Conservation (phyloP, 2,113 vertebrate species). For the Origma solitaria region DNA sequence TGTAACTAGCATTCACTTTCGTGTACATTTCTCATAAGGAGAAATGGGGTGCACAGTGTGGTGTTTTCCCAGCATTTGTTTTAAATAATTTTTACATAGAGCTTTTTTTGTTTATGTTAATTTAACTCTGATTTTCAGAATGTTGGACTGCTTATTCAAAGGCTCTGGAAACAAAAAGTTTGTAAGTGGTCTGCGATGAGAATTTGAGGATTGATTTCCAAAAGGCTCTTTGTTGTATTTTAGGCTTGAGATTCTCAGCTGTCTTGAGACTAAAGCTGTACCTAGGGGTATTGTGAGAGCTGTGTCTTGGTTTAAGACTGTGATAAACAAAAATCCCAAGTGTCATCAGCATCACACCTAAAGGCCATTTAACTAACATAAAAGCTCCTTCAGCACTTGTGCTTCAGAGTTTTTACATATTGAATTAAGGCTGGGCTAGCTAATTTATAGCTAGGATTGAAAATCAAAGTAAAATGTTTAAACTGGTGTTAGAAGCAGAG, state of each 20-base stretch:
- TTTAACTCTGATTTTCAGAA: neutral
- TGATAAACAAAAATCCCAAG: neutral
- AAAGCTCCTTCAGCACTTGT: neutral
- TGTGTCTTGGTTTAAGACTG: neutral
- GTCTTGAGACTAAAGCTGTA: neutral
- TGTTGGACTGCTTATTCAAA: neutral
- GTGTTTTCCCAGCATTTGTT: neutral
- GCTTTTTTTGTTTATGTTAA: neutral
- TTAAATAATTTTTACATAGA: neutral
- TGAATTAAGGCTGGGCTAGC: neutral
- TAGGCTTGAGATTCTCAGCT: neutral
- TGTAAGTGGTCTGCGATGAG: neutral
- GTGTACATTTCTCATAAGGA: neutral
- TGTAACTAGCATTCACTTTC: neutral
- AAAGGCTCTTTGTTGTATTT: neutral
- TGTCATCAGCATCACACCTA: neutral
- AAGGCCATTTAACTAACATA: neutral
- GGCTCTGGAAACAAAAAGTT: neutral
- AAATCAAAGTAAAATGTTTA: neutral
- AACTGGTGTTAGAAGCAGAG: neutral
- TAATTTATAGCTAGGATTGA: neutral
- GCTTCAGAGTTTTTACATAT: neutral
- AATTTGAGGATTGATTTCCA: neutral
- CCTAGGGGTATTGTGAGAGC: neutral
- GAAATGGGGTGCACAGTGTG: neutral